Evolutionary conservation across 2,797 vertebrate genomes (phyloP).

Genomic region (Rhinophrynus dorsalis): DNA sequence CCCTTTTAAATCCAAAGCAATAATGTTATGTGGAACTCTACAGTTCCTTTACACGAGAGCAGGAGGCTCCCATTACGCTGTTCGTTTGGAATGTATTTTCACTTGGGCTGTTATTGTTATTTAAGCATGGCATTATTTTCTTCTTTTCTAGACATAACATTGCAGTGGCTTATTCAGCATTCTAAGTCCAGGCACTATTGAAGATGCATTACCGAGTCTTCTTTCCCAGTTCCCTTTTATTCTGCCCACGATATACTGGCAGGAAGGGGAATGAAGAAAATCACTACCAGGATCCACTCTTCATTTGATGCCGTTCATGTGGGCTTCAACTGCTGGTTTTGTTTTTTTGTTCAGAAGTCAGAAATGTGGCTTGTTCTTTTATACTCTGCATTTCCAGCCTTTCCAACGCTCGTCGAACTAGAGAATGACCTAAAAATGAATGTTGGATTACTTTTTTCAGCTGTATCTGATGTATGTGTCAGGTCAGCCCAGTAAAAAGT

Average conservation of each 20-base stretch:
- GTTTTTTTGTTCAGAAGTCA: slow-evolving; percentile 4
- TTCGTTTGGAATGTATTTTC: too few relatives aligned
- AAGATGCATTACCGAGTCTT: slow-evolving; percentile 50
- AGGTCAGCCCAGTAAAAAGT: neutral
- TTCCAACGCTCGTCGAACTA: neutral
- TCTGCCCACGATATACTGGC: slow-evolving; percentile 47
- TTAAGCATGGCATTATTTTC: neutral
- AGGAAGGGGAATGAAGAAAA: slow-evolving; percentile 49
- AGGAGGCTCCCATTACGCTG: too few relatives aligned
- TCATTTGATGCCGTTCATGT: slow-evolving; percentile 52
- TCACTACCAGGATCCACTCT: slow-evolving; percentile 55
- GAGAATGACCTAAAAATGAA: neutral
- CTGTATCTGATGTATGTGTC: slow-evolving; percentile 1
- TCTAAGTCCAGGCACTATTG: slow-evolving; percentile 61
- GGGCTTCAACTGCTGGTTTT: slow-evolving; percentile 23
- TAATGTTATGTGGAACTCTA: too few relatives aligned
- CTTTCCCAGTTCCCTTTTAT: slow-evolving; percentile 50
- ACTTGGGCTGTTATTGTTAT: too few relatives aligned
- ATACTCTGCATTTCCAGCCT: slow-evolving; percentile 11
- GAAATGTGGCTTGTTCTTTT: slow-evolving; percentile 23
- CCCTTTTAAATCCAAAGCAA: too few relatives aligned
- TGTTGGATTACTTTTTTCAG: neutral
- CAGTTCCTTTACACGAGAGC: too few relatives aligned
- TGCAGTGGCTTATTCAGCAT: slow-evolving; percentile 65
- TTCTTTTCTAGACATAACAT: slow-evolving; percentile 53